Conservation (phyloP, 2,888 invertebrate species). For the Erannis defoliaria region DNA sequence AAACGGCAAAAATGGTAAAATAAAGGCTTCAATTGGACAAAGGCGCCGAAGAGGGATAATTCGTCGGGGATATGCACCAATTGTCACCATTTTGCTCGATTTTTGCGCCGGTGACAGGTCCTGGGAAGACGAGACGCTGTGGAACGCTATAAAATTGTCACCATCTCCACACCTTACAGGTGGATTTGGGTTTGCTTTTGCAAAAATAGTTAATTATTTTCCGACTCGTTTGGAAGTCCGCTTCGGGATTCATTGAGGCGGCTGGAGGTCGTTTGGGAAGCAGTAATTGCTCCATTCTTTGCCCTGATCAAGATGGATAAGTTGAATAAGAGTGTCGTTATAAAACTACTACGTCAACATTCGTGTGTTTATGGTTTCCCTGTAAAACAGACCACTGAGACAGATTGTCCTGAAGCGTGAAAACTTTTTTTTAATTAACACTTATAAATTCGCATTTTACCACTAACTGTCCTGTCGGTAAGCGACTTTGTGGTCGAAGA, state of each 20-base stretch:
- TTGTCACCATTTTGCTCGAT: conserved; percentile 82
- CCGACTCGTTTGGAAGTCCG: conserved; percentile 33
- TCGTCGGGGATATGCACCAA: conserved; percentile 85
- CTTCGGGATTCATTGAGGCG: conserved; percentile 35
- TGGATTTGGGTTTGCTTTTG: conserved; percentile 38
- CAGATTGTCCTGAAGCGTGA: no score
- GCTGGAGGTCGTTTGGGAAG: conserved; percentile 33
- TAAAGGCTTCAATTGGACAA: conserved; percentile 84
- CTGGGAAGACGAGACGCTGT: conserved; percentile 59
- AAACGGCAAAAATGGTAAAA: conserved; percentile 84
- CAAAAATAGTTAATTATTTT: conserved; percentile 48
- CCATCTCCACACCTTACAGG: conserved; percentile 47
- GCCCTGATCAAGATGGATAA: conserved; percentile 33
- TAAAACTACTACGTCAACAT: conserved; percentile 8
- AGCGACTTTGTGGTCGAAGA: no score
- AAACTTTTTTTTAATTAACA: no score
- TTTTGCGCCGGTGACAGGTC: conserved; percentile 71
- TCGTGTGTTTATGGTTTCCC: no score
- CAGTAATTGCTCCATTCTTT: conserved; percentile 36
- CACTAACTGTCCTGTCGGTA: no score
- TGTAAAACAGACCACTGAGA: no score
- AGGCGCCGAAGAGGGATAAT: conserved; percentile 85
- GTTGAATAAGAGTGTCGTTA: conserved; percentile 29
- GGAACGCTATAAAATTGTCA: conserved; percentile 77
- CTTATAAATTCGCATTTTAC: no score